These are phyloP conservation scores for Sorex fumeus DNA, from an alignment of 2,113 vertebrate species.

Conservation along the genomic window DNA sequence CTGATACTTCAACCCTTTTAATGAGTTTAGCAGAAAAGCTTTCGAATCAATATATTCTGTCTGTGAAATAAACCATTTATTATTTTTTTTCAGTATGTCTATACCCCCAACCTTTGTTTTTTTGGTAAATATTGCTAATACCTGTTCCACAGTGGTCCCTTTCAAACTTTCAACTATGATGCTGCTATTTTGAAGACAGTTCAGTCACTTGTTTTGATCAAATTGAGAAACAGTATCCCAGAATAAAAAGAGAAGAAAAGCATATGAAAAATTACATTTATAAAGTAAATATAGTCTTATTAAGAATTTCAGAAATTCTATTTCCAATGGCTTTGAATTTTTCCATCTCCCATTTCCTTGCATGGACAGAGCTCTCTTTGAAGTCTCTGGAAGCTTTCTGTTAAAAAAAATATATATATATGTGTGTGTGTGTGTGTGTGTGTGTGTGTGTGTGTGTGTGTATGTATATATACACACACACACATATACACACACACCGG, in stretches of 20 bases:
- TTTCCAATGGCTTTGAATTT: conserved; percentile 67
- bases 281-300: conserved; percentile 64
- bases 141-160: conserved; percentile 4
- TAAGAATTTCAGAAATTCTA: conserved; percentile 71
- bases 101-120: neutral
- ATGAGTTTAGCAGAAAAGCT: conserved; percentile 1
- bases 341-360: conserved; percentile 57
- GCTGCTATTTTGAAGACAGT: conserved; percentile 1
- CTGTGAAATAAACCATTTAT: neutral
- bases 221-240: conserved; percentile 40
- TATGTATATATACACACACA: neutral
- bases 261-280: conserved; percentile 22
- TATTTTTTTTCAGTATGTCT: conserved; percentile 2
- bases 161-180: conserved; percentile 61
- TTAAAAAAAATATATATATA: no score
- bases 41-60: neutral
- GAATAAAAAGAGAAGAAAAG: conserved; percentile 43
- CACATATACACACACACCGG: neutral
- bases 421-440: no score
- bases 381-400: conserved; percentile 76
- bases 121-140: neutral
- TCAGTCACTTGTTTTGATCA: conserved; percentile 54
- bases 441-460: no score
- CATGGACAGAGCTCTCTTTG: conserved; percentile 72
- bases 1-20: neutral